Evolutionary conservation across 2,113 vertebrate species (phyloP).

Genomic region (Chroicocephalus ridibundus): DNA sequence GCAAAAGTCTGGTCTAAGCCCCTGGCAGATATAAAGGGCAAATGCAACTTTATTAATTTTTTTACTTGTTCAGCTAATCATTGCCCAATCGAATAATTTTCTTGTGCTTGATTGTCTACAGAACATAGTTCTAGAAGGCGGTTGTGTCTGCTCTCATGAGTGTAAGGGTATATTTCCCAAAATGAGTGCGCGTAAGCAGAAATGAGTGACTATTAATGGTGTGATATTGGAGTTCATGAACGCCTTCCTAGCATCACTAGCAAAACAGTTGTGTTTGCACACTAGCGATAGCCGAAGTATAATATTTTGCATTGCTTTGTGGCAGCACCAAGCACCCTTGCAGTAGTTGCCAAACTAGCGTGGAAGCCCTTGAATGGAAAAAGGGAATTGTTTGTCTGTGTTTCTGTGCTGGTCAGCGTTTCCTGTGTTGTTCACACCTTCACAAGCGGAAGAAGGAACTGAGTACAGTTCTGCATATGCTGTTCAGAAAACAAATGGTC

Average conservation of each 20-base stretch:
- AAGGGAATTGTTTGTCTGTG: not conserved
- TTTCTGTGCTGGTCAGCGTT: not conserved
- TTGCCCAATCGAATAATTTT: not conserved
- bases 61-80: not conserved
- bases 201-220: not conserved
- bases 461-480: not conserved
- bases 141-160: accelerated
- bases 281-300: not conserved
- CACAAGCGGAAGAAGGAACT: not conserved
- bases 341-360: not conserved
- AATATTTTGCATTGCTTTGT: not conserved
- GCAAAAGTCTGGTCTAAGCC: not conserved
- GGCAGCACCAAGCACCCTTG: not conserved
- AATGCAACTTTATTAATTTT: not conserved
- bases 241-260: not conserved
- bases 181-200: not conserved
- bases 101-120: not conserved
- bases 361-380: not conserved
- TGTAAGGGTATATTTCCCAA: not conserved
- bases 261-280: not conserved
- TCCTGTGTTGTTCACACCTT: not conserved
- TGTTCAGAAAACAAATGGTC: not conserved
- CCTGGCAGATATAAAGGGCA: not conserved
- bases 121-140: not conserved
- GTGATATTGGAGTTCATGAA: not conserved